These are phyloP conservation scores for Cistogaster globosa DNA, from an alignment of 2,888 invertebrate species.

Conservation along the genomic window DNA sequence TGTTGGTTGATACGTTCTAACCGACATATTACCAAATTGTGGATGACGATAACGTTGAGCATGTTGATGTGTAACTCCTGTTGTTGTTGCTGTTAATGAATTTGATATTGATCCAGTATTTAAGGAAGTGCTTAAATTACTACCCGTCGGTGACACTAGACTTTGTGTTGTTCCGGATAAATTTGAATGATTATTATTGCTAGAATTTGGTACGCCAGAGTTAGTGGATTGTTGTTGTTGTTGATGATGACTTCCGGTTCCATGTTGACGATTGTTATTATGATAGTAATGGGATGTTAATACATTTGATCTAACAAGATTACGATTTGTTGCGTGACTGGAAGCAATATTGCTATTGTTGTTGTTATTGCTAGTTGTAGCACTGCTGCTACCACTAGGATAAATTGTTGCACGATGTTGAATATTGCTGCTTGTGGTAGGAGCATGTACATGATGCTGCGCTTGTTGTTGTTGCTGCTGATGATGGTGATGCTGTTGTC, in stretches of 20 bases:
- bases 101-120: constrained; percentile 35
- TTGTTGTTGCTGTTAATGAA: constrained; percentile 54
- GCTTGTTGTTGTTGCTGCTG: constrained; percentile 74
- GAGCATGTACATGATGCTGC: constrained; percentile 62
- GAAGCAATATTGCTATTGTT: constrained; percentile 71
- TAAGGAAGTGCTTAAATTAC: constrained; percentile 48
- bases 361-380: constrained; percentile 74
- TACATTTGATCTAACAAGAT: constrained; percentile 66
- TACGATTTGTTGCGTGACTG: constrained; percentile 68
- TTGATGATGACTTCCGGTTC: constrained; percentile 31
- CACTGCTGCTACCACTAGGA: constrained; percentile 68
- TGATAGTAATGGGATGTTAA: constrained; percentile 64
- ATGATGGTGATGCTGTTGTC: constrained; percentile 72
- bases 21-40: constrained; percentile 81
- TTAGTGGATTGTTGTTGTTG: constrained; percentile 39
- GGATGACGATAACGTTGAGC: constrained; percentile 81
- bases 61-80: constrained; percentile 57
- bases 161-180: constrained; percentile 53
- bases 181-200: constrained; percentile 61
- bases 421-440: constrained; percentile 45
- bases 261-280: constrained; percentile 61
- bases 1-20: constrained; percentile 77
- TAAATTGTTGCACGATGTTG: constrained; percentile 63
- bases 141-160: constrained; percentile 66
- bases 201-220: constrained; percentile 48